Percentiles rank a stretch among this genome's conserved stretches.
Conservation (phyloP, 2,113 vertebrate species). For the Smithornis capensis region DNA sequence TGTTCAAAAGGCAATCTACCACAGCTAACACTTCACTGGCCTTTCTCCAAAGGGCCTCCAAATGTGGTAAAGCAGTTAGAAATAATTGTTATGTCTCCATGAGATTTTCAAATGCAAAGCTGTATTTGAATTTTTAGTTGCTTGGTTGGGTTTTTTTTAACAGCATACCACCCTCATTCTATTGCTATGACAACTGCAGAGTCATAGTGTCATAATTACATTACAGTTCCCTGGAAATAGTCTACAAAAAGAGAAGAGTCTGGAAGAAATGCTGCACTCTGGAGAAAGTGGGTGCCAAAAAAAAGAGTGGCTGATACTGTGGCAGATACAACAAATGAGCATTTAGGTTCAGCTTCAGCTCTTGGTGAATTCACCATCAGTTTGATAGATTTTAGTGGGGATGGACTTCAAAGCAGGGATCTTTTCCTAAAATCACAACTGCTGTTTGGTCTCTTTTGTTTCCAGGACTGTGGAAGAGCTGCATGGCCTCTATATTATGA, state of each 20-base stretch:
- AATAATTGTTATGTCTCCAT: not conserved
- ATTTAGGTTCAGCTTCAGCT: not conserved
- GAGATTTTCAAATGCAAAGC: too few species aligned
- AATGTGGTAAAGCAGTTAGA: not conserved
- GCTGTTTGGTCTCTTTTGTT: not conserved
- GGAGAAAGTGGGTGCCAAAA: not conserved
- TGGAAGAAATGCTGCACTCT: not conserved
- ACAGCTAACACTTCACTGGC: not conserved
- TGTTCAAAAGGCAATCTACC: not conserved
- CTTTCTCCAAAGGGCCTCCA: not conserved
- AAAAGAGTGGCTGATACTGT: not conserved
- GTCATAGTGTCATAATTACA: not conserved
- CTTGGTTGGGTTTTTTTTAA: not conserved
- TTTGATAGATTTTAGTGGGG: not conserved
- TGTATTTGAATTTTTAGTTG: not conserved
- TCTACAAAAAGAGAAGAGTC: not conserved
- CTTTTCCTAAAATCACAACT: not conserved
- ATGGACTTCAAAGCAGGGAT: not conserved
- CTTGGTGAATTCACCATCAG: not conserved
- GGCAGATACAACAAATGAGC: not conserved
- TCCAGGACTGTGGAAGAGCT: not conserved
- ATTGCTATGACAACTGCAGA: not conserved
- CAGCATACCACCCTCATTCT: not conserved
- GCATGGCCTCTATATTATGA: not conserved
- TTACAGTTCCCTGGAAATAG: not conserved